A percentile compares a stretch with the other conserved stretches of the same genome.
phyloP scores from a whole-genome alignment of 2,888 invertebrate genomes.

The Plemyria rubiginata region DNA sequence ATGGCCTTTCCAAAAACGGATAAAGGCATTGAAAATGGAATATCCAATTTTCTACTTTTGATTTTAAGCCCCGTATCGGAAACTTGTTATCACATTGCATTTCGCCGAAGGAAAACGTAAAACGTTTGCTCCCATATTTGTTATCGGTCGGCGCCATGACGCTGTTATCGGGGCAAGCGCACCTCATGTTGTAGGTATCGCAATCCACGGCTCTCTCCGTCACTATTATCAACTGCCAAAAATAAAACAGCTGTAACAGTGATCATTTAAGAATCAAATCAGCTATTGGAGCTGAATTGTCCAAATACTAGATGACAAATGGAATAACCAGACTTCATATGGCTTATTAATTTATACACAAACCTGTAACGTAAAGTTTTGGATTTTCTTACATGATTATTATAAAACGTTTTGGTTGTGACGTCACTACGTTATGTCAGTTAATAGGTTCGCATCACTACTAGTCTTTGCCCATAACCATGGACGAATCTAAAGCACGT shows the following conservation, averaged over 20 bases:
- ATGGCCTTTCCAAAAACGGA: not conserved
- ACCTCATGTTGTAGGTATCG: slow-evolving; percentile 21
- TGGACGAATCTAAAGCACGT: too few relatives aligned
- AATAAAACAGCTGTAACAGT: not conserved
- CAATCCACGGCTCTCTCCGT: slow-evolving; percentile 8
- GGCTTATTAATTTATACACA: too few relatives aligned
- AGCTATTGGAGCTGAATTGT: too few relatives aligned
- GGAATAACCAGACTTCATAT: too few relatives aligned
- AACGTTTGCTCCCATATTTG: slow-evolving; percentile 15
- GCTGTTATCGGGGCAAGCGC: slow-evolving; percentile 29
- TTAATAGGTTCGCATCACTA: too few relatives aligned
- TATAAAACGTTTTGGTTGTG: too few relatives aligned
- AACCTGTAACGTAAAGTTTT: too few relatives aligned
- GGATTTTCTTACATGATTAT: too few relatives aligned
- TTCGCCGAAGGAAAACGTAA: slow-evolving; percentile 21
- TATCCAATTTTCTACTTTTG: slow-evolving; percentile 5
- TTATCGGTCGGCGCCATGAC: slow-evolving; percentile 31
- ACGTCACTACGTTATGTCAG: too few relatives aligned
- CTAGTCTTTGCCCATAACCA: too few relatives aligned
- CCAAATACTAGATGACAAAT: too few relatives aligned
- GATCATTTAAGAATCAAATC: not conserved
- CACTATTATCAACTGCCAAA: not conserved
- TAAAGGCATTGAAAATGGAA: not conserved
- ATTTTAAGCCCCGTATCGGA: slow-evolving; percentile 10
- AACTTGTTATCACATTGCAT: slow-evolving; percentile 25